These are phyloP conservation scores for Myiagra hebetior DNA, from an alignment of 2,113 vertebrate species.

Conservation along the genomic window DNA sequence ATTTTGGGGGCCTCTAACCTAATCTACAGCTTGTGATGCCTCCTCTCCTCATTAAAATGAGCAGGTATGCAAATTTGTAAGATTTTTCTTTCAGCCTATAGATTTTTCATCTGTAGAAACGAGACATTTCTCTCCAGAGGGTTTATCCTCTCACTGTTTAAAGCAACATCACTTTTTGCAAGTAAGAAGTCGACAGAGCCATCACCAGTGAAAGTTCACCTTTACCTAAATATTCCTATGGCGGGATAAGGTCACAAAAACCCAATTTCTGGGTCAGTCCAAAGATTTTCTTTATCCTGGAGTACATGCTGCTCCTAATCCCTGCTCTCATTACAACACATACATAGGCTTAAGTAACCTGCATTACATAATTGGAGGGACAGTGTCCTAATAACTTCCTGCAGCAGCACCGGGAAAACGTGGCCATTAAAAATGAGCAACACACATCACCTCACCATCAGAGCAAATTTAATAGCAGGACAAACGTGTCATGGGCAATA, in stretches of 20 bases:
- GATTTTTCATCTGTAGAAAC: not conserved
- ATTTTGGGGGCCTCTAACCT: not conserved
- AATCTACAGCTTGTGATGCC: not conserved
- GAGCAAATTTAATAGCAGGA: not conserved
- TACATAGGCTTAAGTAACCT: slow-evolving; percentile 9
- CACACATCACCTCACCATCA: not conserved
- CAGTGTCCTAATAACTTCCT: not conserved
- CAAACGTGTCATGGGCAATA: not conserved
- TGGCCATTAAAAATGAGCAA: not conserved
- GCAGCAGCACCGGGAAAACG: not conserved
- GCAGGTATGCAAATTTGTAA: not conserved
- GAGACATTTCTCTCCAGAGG: not conserved
- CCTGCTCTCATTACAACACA: slow-evolving; percentile 7
- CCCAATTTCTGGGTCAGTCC: not conserved
- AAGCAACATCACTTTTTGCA: not conserved
- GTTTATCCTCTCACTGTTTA: not conserved
- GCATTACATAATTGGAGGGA: slow-evolving; percentile 28
- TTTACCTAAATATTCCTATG: not conserved
- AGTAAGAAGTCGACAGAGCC: not conserved
- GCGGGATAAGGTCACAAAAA: not conserved
- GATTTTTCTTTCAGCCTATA: not conserved
- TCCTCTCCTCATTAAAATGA: not conserved
- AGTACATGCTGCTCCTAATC: slow-evolving; percentile 34
- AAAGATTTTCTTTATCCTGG: not conserved
- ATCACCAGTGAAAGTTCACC: not conserved